Evolutionary conservation across 1,140 invertebrate genomes (phyloP), one percentile per base, ranked within the genome.

Genomic region (Caerostris extrusa): DNA sequence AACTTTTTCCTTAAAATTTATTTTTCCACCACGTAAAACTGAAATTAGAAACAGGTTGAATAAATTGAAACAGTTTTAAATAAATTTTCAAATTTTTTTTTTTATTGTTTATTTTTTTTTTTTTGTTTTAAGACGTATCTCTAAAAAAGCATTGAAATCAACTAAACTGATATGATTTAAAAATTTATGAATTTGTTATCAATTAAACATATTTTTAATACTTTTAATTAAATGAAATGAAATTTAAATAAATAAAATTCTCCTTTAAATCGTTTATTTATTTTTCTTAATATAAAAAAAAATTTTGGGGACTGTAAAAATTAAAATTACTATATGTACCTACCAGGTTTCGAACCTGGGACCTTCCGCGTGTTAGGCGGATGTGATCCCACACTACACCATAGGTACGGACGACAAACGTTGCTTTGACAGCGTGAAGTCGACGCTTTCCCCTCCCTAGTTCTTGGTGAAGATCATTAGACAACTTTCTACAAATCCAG

Each of bases 371-470:
- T 94, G 93, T 94, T 90, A 94, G 87, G 88, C 93, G 87, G 93
- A 94, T 90, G 93, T 90, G 93, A 94, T 94, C 91, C 91, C 93
- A n/a, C 93, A 91, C 93, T 82, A 94, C 93, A 89, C 93, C 93
- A 94, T 53, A 50, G 88, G 88, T 90, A 90, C 60, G 1, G 10
- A 83, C 56, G 3, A 0, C 0, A 3, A 3, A 2, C 0, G 5
- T 0, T 50, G 7, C 34, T 50, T 77, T 77, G 8, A 7, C 6
- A 17, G 61, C n/a, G 0, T 17, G 5, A 12, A 5, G 12, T 64
- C 61, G n/a, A 17, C 10, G 61, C 14, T 5, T 14, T n/a, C 34
- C 34, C 34, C 34, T 34, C 2, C 34, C 34, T 34, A 34, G 34
- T 34, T 34, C 34, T 34, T 34, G 34, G 34, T 34, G 34, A 34